Evolutionary conservation across 1,140 invertebrate species (phyloP).

Genomic region (Rhagoletis pomonella): DNA sequence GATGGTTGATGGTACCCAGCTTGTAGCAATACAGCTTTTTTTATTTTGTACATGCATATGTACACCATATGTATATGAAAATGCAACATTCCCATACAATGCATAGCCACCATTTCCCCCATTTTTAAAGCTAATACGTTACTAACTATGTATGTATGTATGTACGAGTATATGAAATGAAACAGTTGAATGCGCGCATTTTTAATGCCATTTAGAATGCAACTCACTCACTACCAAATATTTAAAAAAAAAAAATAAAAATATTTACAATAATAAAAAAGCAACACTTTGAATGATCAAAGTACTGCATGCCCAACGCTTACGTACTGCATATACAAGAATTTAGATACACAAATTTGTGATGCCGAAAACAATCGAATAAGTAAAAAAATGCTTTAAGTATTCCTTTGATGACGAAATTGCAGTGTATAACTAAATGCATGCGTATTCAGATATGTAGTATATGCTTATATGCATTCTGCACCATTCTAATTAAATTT

Average conservation of each 20-base stretch:
- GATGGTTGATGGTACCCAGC: background rate
- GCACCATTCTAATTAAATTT: background rate
- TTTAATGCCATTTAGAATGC: conserved; percentile 49
- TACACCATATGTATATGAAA: background rate
- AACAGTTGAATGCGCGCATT: conserved; percentile 35
- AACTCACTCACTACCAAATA: conserved; percentile 33
- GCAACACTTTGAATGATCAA: background rate
- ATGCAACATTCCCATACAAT: background rate
- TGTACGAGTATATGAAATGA: background rate
- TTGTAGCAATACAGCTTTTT: background rate
- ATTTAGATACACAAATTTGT: background rate
- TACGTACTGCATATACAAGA: background rate
- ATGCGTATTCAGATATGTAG: too few species aligned
- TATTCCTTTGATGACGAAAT: conserved; percentile 12
- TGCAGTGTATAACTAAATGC: background rate
- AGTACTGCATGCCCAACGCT: background rate
- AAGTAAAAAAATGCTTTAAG: background rate
- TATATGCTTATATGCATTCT: background rate
- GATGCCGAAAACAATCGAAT: conserved; percentile 15
- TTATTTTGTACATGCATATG: background rate
- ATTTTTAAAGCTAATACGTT: background rate
- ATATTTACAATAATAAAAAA: background rate
- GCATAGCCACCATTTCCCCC: background rate
- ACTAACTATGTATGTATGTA: too few species aligned
- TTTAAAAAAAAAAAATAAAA: background rate